Base-by-base conservation (phyloP, 2,888 invertebrate genomes). In the Kuschelorhynchus macadamiae region DNA sequence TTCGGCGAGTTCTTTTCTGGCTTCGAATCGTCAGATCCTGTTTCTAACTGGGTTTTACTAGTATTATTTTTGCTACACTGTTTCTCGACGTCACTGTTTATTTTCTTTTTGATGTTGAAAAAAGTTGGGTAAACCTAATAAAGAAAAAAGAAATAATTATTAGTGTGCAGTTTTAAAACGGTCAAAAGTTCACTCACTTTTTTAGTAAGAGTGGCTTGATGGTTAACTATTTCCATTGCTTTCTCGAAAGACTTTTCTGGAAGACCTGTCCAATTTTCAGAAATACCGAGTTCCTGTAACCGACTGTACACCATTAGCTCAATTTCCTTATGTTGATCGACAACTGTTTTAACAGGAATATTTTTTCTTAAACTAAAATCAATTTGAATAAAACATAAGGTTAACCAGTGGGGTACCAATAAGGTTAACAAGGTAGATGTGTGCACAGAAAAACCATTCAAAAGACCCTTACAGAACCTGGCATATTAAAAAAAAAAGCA, bases 221-320 rank as follows among this genome's bases (percentile, higher is more conserved):
- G 88, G 67, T 85, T 86, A 36, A 91, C 78, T 63, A 87, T 86
- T 53, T 85, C 83, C 71, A 87, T 83, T 73, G 88, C 88, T 75
- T 87, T 88, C 62, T 86, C 84, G 75, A 86, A 90, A 9, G 87
- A 84, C 68, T 81, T 85, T 71, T 83, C 80, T 0, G 89, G 87
- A 71, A 91, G 79, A 55, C 88, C 86, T 39, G 83, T 85, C 86
- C 88, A 90, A 25, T 88, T 85, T 1, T 90, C 88, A 77, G 90
- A 90, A 16, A 91, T 86, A 11, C 91, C 91, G 49, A 89, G 81
- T 64, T 87, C 85, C 68, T 85, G 85, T 69, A 91, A 81, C 62
- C 87, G 86, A 62, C 83, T 85, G 66, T 87, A 85, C 0, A 90
- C 84, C 30, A 80, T 67, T 55, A 73, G 71, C 52, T 78, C 74